A percentile compares a stretch with the other conserved stretches of the same genome.
These are phyloP conservation scores for Tragelaphus scriptus DNA, from an alignment of 2,113 vertebrate genomes.

Conservation along the genomic window DNA sequence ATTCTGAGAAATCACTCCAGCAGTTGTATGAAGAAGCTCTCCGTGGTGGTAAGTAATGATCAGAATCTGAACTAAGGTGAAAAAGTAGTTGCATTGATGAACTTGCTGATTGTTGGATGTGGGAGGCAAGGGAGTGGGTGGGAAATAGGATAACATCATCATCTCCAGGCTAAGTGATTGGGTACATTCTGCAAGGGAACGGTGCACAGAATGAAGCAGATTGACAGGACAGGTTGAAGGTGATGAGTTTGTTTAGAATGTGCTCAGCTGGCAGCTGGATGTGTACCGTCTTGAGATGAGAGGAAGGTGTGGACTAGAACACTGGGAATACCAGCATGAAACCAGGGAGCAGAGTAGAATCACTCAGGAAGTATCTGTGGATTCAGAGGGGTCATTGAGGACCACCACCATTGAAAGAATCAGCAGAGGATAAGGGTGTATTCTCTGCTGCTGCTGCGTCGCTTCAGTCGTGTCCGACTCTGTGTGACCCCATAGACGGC, in stretches of 20 bases:
- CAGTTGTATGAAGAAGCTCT: neutral
- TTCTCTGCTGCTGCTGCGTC: too few relatives aligned
- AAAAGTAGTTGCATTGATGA: neutral
- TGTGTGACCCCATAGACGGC: too few relatives aligned
- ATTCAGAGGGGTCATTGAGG: neutral
- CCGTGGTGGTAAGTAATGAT: neutral
- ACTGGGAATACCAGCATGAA: neutral
- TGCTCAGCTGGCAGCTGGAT: neutral
- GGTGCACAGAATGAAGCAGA: neutral
- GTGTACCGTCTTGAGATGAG: neutral
- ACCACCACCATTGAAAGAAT: neutral
- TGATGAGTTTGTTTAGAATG: neutral
- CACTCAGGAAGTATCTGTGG: neutral
- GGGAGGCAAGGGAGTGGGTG: neutral
- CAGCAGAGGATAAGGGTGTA: neutral
- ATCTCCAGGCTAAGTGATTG: neutral
- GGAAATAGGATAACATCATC: neutral
- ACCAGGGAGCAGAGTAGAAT: neutral
- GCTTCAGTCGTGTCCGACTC: too few relatives aligned
- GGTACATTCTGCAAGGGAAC: neutral
- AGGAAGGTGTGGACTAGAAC: neutral
- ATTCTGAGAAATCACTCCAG: neutral
- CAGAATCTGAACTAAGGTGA: neutral
- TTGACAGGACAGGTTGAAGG: neutral
- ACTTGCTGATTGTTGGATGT: neutral